Base-by-base conservation (phyloP, 2,888 invertebrate genomes). In the Euspilapteryx auroguttella region DNA sequence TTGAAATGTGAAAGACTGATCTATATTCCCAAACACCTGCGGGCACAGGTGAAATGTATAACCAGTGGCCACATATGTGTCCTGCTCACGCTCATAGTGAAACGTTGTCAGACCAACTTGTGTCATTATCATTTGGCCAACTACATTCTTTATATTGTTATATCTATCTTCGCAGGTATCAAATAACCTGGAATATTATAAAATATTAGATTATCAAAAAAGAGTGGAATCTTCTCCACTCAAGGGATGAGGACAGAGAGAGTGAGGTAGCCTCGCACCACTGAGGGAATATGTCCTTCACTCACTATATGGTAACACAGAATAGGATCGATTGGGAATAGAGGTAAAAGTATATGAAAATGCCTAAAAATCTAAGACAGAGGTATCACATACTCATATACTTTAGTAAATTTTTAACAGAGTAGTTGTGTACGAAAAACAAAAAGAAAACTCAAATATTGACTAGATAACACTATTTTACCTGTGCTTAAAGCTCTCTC, bases 41-140 rank as follows among this genome's bases (percentile, higher is more conserved):
- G 89, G 88, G 37, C 82, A 78, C 9, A 87, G 53, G 46, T 85
- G 83, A 53, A 88, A 87, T 29, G 82, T 86, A 45, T 81, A 89
- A 0, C 79, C 75, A 6, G 79, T 63, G 2, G 80, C 82, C 10
- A 49, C 44, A 49, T 85, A 88, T 4, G 57, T 61, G 40, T 83
- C 83, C n/a, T 51, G 44, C 12, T 81, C 71, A 28, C 78, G 48
- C 32, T 79, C 55, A 47, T 79, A 83, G 25, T 61, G 63, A 54
- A 86, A 87, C 37, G 82, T 68, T 2, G 85, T 81, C 6, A 89
- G 47, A 1, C 88, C 89, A 33, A 87, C 64, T 63, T 90, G 87
- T 1, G 84, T 62, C 39, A 86, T 81, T 29, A 82, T 63, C 47
- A 81, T 81, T 23, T 63, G 58, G 34, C 55, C 47, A 0, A 66